Conservation (phyloP, 2,113 vertebrate genomes). For the Rattus rattus region DNA sequence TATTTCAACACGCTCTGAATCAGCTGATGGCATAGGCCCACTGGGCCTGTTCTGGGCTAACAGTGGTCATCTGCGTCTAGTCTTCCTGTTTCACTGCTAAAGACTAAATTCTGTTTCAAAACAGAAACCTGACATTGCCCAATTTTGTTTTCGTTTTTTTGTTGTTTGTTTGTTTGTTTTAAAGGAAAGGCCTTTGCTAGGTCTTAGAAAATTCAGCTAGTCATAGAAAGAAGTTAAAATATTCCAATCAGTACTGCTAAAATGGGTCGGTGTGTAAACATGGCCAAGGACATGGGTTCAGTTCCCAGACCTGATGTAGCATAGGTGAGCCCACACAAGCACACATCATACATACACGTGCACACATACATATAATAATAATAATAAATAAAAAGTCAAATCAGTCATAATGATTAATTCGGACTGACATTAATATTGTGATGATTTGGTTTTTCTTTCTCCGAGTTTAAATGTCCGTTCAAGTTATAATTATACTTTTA, state of each 20-base stretch:
- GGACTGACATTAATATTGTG: neutral
- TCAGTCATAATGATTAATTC: neutral
- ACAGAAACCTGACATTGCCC: neutral
- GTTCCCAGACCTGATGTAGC: neutral
- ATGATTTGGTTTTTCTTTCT: slow-evolving; percentile 25
- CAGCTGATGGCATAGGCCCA: neutral
- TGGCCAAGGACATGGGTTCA: neutral
- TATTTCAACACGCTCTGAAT: neutral
- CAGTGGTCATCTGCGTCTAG: neutral
- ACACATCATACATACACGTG: neutral
- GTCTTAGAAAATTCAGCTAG: slow-evolving; percentile 38
- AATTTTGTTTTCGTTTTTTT: neutral
- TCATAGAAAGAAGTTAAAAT: slow-evolving; percentile 21
- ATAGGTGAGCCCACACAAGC: neutral
- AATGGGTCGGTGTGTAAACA: neutral
- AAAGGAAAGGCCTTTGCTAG: neutral
- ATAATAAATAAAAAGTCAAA: slow-evolving; percentile 14
- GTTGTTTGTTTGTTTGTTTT: too few relatives aligned
- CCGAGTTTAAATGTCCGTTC: neutral
- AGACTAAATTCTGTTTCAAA: slow-evolving; percentile 26
- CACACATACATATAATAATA: neutral
- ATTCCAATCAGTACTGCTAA: neutral
- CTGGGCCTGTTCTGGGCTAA: neutral
- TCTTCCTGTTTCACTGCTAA: neutral
- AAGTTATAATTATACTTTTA: slow-evolving; percentile 29